These are phyloP conservation scores for Petrosia ficiformis DNA, from an alignment of 37 sponge, comb jelly and placozoan species.

Conservation along the genomic window DNA sequence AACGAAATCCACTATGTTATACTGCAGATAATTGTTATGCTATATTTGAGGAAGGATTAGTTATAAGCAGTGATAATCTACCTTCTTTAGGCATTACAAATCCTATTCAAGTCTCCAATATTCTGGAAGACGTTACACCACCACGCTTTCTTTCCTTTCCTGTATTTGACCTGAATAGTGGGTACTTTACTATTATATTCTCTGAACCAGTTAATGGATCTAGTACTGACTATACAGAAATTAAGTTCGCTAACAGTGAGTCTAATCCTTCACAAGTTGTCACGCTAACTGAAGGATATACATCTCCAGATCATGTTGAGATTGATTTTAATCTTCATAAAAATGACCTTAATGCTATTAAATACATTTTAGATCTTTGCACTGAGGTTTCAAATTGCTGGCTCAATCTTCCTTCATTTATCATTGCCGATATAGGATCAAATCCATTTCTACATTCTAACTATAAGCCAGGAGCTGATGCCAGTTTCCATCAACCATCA, in stretches of 20 bases:
- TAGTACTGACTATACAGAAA: constrained; percentile 14
- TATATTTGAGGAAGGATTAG: constrained; percentile 4
- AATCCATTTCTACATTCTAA: constrained; percentile 33
- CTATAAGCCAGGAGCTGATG: constrained; percentile 6
- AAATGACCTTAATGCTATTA: constrained; percentile 24
- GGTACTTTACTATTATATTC: constrained; percentile 32
- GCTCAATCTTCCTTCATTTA: constrained; percentile 21
- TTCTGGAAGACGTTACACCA: constrained; percentile 33
- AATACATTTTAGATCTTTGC: constrained; percentile 17
- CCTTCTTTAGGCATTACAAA: not conserved
- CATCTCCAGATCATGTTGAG: constrained; percentile 28
- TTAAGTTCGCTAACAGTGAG: constrained; percentile 6
- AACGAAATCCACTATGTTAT: constrained; percentile 24
- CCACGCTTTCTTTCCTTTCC: constrained; percentile 19
- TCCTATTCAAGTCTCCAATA: not conserved
- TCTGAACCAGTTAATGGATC: constrained; percentile 31
- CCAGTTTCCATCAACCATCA: constrained; percentile 35
- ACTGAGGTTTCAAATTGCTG: constrained; percentile 35
- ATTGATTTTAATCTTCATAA: constrained; percentile 17
- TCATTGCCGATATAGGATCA: constrained; percentile 25
- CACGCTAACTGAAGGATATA: constrained; percentile 27
- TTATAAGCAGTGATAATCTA: not conserved
- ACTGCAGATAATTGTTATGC: constrained; percentile 18
- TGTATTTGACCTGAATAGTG: constrained; percentile 32
- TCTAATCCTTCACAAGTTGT: constrained; percentile 7